Percentiles rank a stretch among this genome's conserved stretches.
phyloP scores from a whole-genome alignment of 2,797 vertebrate genomes.

The Ctenochaetus hawaiiensis region DNA sequence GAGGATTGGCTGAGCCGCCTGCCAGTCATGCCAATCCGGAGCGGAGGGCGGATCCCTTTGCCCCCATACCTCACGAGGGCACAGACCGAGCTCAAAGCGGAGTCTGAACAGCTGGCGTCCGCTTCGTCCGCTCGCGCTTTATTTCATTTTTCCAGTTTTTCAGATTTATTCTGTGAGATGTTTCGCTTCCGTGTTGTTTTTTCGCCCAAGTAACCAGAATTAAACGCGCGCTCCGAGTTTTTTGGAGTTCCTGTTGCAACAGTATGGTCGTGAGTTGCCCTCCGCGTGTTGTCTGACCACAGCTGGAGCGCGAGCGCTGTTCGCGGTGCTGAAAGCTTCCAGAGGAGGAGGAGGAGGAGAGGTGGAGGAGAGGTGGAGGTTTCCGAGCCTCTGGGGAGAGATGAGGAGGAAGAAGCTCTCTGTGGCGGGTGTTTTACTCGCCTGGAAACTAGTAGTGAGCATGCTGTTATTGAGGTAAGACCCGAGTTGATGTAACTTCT shows the following conservation, averaged over 20 bases:
- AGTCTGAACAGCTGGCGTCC: slow-evolving; percentile 49
- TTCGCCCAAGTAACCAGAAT: not conserved
- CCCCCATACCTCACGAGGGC: slow-evolving; percentile 27
- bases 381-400: not conserved
- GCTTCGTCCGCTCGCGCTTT: not conserved
- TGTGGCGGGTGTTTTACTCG: slow-evolving; percentile 39
- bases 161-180: not conserved
- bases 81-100: slow-evolving; percentile 33
- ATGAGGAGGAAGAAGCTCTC: slow-evolving; percentile 41
- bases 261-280: slow-evolving; percentile 42
- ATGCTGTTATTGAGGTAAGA: slow-evolving; percentile 57
- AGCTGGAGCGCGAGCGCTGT: slow-evolving; percentile 55
- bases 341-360: slow-evolving; percentile 38
- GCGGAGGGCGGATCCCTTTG: slow-evolving; percentile 46
- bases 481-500: too few relatives aligned
- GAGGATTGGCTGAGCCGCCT: slow-evolving; percentile 34
- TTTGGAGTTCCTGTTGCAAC: slow-evolving; percentile 23
- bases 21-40: slow-evolving; percentile 33
- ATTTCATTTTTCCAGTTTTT: not conserved
- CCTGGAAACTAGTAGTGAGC: slow-evolving; percentile 40
- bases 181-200: not conserved
- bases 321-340: slow-evolving; percentile 42
- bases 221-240: not conserved
- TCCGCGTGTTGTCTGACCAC: slow-evolving; percentile 48
- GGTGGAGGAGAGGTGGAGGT: too few relatives aligned